phyloP scores from a whole-genome alignment of 2,888 invertebrate species.

The Andrena trimmerana region DNA sequence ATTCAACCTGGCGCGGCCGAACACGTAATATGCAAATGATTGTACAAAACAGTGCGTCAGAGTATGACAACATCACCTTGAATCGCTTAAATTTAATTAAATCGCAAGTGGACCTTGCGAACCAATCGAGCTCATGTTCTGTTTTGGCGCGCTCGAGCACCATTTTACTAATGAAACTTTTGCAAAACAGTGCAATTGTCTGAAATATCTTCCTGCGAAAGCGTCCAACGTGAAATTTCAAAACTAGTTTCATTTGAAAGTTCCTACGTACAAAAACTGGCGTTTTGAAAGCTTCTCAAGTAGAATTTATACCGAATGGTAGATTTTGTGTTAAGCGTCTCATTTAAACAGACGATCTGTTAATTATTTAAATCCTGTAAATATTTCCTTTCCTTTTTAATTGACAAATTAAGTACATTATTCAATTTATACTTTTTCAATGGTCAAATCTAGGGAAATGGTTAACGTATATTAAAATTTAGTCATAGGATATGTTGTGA shows the following conservation, averaged over 20 bases:
- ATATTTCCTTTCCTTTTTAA: no score
- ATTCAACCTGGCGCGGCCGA: not conserved
- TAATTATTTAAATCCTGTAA: no score
- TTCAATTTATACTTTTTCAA: no score
- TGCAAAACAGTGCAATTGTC: not conserved
- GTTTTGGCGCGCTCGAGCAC: not conserved
- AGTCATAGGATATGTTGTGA: no score
- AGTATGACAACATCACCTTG: slow-evolving; percentile 51
- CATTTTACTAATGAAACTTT: not conserved
- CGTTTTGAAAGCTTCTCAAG: not conserved
- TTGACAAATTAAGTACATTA: no score
- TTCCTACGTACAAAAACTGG: not conserved
- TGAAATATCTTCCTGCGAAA: not conserved
- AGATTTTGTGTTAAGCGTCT: no score
- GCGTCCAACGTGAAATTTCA: not conserved
- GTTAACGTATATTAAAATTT: no score
- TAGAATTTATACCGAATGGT: not conserved
- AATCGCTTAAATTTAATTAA: slow-evolving; percentile 64
- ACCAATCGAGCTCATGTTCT: slow-evolving; percentile 67
- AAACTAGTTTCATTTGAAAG: not conserved
- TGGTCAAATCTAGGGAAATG: no score
- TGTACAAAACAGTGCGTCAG: not conserved
- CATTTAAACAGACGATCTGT: no score
- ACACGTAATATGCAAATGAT: not conserved
- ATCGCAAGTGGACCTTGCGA: slow-evolving; percentile 61